Evolutionary conservation across 2,113 vertebrate genomes (phyloP).

Genomic region (Ammodytes marinus): DNA sequence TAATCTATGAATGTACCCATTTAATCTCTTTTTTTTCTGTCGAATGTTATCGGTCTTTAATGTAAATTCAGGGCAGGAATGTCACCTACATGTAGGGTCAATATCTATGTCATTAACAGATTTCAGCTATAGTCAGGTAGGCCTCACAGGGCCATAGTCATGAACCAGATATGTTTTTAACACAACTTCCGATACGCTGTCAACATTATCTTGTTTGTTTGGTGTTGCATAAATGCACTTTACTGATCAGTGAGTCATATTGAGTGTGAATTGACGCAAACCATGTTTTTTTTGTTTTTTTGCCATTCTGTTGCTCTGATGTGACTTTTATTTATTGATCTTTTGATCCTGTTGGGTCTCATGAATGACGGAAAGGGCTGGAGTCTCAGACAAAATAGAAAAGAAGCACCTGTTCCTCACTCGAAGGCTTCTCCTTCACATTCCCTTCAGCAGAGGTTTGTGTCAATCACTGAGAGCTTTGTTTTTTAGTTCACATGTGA

Average conservation of each 20-base stretch:
- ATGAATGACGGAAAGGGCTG: conserved; percentile 76
- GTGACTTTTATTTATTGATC: conserved; percentile 68
- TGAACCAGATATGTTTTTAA: conserved; percentile 79
- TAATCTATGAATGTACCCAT: conserved; percentile 85
- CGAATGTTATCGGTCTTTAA: conserved; percentile 76
- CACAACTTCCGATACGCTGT: conserved; percentile 81
- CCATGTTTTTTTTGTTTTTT: conserved; percentile 59
- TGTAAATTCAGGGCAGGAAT: conserved; percentile 84
- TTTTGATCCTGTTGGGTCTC: conserved; percentile 64
- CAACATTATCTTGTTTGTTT: conserved; percentile 84
- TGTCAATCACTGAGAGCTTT: conserved; percentile 66
- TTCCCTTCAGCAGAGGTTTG: conserved; percentile 77
- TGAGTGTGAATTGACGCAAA: conserved; percentile 83
- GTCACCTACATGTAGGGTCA: conserved; percentile 82
- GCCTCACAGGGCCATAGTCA: conserved; percentile 79
- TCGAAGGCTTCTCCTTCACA: conserved; percentile 78
- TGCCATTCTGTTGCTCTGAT: conserved; percentile 70
- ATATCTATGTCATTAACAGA: conserved; percentile 82
- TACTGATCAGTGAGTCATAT: conserved; percentile 83
- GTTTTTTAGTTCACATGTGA: conserved; percentile 36
- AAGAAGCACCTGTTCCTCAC: conserved; percentile 74
- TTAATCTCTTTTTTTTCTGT: conserved; percentile 62
- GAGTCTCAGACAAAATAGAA: conserved; percentile 72
- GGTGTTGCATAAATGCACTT: conserved; percentile 88
- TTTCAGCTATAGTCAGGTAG: conserved; percentile 85